These are phyloP conservation scores for Porites lutea DNA, from an alignment of 64 coral and sea anemone species.

Conservation along the genomic window DNA sequence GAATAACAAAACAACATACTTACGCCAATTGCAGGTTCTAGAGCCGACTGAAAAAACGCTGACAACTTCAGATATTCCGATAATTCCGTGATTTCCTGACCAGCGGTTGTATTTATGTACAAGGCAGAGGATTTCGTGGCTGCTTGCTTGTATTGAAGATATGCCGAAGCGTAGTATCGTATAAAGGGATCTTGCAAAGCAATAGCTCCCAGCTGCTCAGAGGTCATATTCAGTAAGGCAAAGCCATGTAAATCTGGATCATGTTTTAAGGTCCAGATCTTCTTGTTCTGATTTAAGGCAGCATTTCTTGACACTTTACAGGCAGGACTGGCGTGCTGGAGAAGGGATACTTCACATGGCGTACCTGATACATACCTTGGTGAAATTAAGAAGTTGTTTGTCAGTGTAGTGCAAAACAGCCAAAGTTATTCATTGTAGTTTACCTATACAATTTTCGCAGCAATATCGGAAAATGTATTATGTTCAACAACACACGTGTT, in stretches of 20 bases:
- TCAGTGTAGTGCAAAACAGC: no score
- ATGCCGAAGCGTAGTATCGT: neutral
- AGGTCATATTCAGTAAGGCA: slow-evolving; percentile 9
- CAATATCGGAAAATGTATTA: no score
- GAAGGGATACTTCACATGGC: slow-evolving; percentile 26
- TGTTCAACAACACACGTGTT: no score
- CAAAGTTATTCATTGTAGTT: no score
- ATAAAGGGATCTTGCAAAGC: neutral
- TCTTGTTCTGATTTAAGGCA: neutral
- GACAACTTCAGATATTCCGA: slow-evolving; percentile 1
- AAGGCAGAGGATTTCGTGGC: no score
- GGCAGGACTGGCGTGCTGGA: neutral
- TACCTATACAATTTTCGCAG: no score
- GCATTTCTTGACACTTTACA: neutral
- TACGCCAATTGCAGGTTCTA: slow-evolving; percentile 36
- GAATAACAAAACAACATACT: neutral
- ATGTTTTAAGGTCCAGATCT: neutral
- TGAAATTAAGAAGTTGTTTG: neutral
- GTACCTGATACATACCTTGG: neutral
- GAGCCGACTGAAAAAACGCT: neutral
- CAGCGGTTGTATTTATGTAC: slow-evolving; percentile 7
- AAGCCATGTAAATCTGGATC: neutral
- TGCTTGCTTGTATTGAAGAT: neutral
- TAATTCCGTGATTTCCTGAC: neutral
- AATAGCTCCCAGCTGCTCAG: neutral